Evolutionary conservation across 1,140 invertebrate genomes (phyloP).

Genomic region (Orchesella cincta): DNA sequence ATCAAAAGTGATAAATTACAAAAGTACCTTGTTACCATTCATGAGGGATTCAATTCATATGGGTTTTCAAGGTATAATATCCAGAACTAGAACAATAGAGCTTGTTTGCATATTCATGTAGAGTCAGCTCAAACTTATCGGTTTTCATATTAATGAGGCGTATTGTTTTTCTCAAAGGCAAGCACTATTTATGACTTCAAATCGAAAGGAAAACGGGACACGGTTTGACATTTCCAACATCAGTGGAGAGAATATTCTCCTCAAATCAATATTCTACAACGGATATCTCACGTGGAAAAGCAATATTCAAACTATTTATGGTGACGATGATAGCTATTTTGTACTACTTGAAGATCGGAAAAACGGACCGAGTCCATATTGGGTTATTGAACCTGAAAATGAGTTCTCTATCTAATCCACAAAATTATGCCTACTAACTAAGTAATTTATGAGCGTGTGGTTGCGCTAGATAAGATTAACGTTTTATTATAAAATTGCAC

Average conservation of each 20-base stretch:
- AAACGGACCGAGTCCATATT: slow-evolving; percentile 40
- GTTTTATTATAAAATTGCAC: too few relatives aligned
- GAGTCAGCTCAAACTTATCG: not conserved
- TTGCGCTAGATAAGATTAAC: too few relatives aligned
- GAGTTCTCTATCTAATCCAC: slow-evolving; percentile 33
- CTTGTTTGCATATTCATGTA: not conserved
- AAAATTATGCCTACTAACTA: too few relatives aligned
- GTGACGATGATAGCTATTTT: slow-evolving; percentile 44
- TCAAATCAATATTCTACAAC: slow-evolving; percentile 35
- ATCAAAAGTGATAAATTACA: slow-evolving; percentile 40
- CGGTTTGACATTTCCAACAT: slow-evolving; percentile 34
- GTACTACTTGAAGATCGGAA: slow-evolving; percentile 37
- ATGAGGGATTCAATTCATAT: slow-evolving; percentile 42
- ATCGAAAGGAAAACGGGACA: slow-evolving; percentile 41
- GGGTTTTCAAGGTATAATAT: slow-evolving; percentile 33
- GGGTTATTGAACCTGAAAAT: slow-evolving; percentile 35
- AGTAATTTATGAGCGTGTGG: too few relatives aligned
- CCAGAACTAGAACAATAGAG: not conserved
- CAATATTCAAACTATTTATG: slow-evolving; percentile 41
- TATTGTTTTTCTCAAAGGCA: slow-evolving; percentile 9
- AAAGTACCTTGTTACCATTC: slow-evolving; percentile 38
- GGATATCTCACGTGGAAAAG: slow-evolving; percentile 40
- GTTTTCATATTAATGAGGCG: not conserved
- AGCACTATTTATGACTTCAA: slow-evolving; percentile 33
- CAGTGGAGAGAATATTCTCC: slow-evolving; percentile 33